phyloP scores from a whole-genome alignment of 2,888 invertebrate genomes.

The Deroplatys truncata region DNA sequence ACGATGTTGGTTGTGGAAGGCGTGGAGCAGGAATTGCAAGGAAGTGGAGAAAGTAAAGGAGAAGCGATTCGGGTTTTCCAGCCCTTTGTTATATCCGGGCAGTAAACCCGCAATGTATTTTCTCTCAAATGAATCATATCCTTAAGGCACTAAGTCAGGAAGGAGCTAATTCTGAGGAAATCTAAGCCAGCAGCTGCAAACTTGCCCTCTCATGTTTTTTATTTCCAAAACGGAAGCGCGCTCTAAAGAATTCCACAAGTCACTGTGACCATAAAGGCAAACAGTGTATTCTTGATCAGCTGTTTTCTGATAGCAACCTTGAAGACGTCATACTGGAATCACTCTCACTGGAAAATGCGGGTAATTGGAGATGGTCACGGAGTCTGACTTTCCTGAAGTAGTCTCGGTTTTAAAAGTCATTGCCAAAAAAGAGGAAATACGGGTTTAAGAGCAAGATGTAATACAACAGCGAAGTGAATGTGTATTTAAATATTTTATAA shows the following conservation, averaged over 20 bases:
- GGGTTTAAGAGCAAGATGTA: too few relatives aligned
- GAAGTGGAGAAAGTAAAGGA: background rate
- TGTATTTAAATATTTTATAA: too few relatives aligned
- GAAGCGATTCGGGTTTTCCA: background rate
- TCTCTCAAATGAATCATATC: background rate
- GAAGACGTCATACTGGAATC: background rate
- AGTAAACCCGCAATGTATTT: background rate
- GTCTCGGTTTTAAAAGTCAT: background rate
- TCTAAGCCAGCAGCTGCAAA: background rate
- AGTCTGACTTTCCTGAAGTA: background rate
- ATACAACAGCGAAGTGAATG: too few relatives aligned
- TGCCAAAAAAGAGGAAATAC: background rate
- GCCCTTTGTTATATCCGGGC: background rate
- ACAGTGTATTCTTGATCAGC: background rate
- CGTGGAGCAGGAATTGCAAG: background rate
- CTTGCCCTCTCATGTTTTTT: background rate
- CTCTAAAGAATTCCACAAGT: background rate
- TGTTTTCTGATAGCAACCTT: background rate
- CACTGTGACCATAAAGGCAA: background rate
- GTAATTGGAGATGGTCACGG: background rate
- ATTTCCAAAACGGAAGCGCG: background rate
- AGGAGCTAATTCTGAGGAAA: background rate
- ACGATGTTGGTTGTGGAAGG: background rate
- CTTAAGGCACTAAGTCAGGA: background rate
- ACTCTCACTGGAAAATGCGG: background rate